Evolutionary conservation across 2,888 invertebrate genomes (phyloP), one percentile per base, ranked within the genome.

Genomic region (Zygaena filipendulae): DNA sequence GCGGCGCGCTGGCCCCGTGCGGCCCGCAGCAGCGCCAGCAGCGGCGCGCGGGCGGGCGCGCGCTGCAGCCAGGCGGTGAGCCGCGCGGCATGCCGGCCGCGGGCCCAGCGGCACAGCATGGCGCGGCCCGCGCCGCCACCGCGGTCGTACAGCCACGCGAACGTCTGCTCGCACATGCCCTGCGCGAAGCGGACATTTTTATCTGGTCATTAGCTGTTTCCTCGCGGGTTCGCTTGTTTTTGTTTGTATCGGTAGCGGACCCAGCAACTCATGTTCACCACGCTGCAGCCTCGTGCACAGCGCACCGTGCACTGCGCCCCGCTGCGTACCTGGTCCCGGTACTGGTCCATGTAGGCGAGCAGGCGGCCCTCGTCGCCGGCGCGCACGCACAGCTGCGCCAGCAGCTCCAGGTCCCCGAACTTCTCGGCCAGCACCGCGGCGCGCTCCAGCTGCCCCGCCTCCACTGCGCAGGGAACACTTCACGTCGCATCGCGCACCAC

Each of bases 341-440:
- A 75, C 39, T 69, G 69, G 40, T 77, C 68, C 38, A 79, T 60
- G 45, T 69, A 74, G 0, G 40, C 24, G 37, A 51, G 53, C 2
- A 77, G 56, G 0, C 53, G 45, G 0, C 54, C 53, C 45, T 88
- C 84, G 57, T 94, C 91, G 29, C 87, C 77, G 1, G 86, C 87
- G 23, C 80, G 66, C 54, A 94, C 90, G 56, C 95, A 96, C 44
- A 95, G 84, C 41, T 87, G 77, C 18, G 95, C 85, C 24, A 96
- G 69, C 22, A 90, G 84, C 44, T 89, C 88, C 54, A 93, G 94
- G 63, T 96, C 95, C 21, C 86, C 81, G 69, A 92, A 96, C 66
- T 95, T 95, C 68, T 97, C 96, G 0, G 93, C 95, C 23, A 96
- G 67, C 43, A 87, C 86, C 1, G 89, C 87, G 5, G 94, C 95